Evolutionary conservation across 2,113 vertebrate species (phyloP).

Genomic region (Eurystomus gularis): DNA sequence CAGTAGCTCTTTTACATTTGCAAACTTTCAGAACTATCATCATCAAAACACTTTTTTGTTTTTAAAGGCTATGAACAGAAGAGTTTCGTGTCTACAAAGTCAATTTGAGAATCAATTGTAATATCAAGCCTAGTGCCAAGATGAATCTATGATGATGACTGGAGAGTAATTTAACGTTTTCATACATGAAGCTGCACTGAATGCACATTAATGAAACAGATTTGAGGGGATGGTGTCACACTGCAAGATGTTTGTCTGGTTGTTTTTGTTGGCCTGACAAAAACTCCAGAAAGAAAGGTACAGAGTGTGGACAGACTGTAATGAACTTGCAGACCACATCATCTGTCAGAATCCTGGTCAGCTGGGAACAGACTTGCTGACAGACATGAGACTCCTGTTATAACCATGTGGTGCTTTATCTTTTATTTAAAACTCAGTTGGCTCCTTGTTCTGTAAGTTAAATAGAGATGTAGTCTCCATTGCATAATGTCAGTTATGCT

Average conservation of each 20-base stretch:
- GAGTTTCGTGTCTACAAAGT: neutral
- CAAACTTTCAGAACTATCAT: neutral
- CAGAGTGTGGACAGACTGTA: neutral
- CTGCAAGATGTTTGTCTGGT: neutral
- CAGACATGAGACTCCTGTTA: neutral
- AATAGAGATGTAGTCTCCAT: slow-evolving; percentile 10
- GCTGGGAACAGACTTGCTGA: slow-evolving; percentile 3
- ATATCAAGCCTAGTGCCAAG: neutral
- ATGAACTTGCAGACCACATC: neutral
- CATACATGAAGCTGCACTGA: rapidly evolving
- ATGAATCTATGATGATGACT: neutral
- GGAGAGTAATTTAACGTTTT: neutral
- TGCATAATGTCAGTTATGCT: neutral
- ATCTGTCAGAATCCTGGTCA: neutral
- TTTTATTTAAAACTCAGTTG: slow-evolving; percentile 44
- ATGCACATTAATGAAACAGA: neutral
- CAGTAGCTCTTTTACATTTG: neutral
- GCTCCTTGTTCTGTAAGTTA: slow-evolving; percentile 16
- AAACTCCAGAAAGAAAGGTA: neutral
- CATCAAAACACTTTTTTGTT: neutral
- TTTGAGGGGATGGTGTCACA: neutral
- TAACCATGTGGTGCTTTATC: neutral
- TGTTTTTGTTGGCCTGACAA: slow-evolving; percentile 12
- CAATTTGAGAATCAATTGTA: neutral
- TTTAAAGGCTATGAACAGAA: neutral